Evolutionary conservation across 2,113 vertebrate genomes (phyloP), one percentile per base, ranked within the genome.

Genomic region (Perca schrenkii): DNA sequence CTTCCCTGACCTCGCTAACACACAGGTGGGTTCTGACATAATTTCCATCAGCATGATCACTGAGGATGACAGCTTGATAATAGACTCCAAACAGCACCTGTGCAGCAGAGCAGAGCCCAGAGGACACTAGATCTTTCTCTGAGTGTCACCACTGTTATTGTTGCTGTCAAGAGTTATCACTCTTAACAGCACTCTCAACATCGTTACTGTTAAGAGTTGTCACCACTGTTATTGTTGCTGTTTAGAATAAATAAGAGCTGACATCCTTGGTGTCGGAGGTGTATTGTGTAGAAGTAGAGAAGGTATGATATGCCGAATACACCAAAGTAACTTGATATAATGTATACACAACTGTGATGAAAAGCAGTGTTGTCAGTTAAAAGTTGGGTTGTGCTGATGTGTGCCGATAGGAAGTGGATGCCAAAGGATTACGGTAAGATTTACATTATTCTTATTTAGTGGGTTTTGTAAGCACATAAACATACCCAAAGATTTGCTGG

Each of bases 41-140:
- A 80, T 50, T 62, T 63, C 82, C 69, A 15, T 36, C 56, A 22
- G 21, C 43, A 25, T n/a, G 64, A n/a, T 60, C 58, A 60, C 25
- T 6, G 43, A 50, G 22, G 14, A 62, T 43, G 74, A 82, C 75
- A 65, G 74, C 74, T 53, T n/a, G 36, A 75, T 75, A 54, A 82
- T 17, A 47, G 62, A 46, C 19, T 72, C 19, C 77, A 49, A 14
- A 14, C 47, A n/a, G 21, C 84, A 75, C 31, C 74, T 74, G 54
- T 64, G 64, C 68, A 22, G 31, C 50, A 60, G 78, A 25, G 28
- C 49, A 34, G 12, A 40, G 60, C n/a, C 47, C 22, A 17, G 22
- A 64, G 52, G 57, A 76, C 22, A 22, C 16, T 21, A 52, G 34
- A 43, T 14, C 43, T 28, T 43, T 43, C 10, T 43, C 40, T 43